Conservation (phyloP, 2,113 vertebrate genomes). For the Lynx canadensis region DNA sequence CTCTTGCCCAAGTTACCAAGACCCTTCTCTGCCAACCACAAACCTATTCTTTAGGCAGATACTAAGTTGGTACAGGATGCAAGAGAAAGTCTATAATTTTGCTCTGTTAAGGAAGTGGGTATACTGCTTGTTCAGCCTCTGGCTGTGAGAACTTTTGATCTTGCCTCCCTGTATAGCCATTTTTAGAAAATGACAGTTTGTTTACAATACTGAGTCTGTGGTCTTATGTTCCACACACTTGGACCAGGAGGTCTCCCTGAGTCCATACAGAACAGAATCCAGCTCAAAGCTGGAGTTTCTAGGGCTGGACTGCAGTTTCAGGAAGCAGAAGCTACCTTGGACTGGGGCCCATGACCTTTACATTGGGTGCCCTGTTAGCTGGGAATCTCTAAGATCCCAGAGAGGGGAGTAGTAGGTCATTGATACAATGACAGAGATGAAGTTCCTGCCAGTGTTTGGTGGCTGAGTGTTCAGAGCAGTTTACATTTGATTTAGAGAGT, state of each 20-base stretch:
- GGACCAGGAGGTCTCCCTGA: background rate
- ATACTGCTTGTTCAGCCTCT: background rate
- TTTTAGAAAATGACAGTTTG: background rate
- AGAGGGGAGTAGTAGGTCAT: background rate
- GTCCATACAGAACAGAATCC: background rate
- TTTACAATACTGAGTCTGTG: background rate
- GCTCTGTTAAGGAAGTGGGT: background rate
- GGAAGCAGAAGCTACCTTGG: background rate
- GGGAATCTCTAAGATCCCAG: background rate
- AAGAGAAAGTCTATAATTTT: background rate
- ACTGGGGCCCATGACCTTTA: background rate
- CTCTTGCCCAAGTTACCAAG: background rate
- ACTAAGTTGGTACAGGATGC: background rate
- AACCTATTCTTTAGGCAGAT: background rate
- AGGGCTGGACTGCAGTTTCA: background rate
- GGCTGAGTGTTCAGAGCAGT: background rate
- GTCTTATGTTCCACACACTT: background rate
- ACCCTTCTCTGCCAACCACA: background rate
- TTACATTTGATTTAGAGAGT: conserved; percentile 54
- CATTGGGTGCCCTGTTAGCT: background rate
- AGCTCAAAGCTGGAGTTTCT: background rate
- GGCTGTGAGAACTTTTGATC: too few relatives aligned
- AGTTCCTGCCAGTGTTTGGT: background rate
- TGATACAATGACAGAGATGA: background rate
- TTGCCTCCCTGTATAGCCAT: background rate